phyloP scores from a whole-genome alignment of 92 coral and sea anemone species.

The Phenganax marumi region DNA sequence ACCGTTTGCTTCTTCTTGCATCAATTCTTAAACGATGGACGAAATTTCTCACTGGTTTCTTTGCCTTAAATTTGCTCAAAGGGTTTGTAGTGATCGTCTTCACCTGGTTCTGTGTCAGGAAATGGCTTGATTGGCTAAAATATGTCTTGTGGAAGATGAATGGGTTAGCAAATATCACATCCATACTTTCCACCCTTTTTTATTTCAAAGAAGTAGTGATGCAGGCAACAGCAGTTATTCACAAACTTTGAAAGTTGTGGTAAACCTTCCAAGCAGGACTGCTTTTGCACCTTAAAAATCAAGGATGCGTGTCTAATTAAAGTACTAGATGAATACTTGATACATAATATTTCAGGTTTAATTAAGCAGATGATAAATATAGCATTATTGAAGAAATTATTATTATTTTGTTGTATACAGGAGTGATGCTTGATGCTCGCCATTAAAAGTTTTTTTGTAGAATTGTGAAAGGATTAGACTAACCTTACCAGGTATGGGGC shows the following conservation, averaged over 20 bases:
- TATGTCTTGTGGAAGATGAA: slow-evolving; percentile 20
- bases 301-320: neutral
- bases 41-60: slow-evolving; percentile 23
- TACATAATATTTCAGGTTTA: neutral
- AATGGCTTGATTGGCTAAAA: slow-evolving; percentile 26
- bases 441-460: no score
- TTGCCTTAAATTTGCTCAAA: slow-evolving; percentile 28
- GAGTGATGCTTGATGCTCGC: no score
- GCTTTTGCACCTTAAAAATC: neutral
- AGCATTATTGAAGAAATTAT: neutral
- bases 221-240: slow-evolving; percentile 5
- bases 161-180: slow-evolving; percentile 24
- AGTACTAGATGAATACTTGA: neutral
- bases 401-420: neutral
- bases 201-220: slow-evolving; percentile 12
- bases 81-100: slow-evolving; percentile 25
- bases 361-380: neutral
- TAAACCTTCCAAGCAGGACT: slow-evolving; percentile 9
- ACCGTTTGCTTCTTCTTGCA: slow-evolving; percentile 6
- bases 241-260: slow-evolving; percentile 1
- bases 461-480: neutral
- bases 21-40: slow-evolving; percentile 4
- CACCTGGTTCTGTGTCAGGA: slow-evolving; percentile 44
- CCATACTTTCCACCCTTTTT: slow-evolving; percentile 17
- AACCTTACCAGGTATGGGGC: slow-evolving; percentile 9